phyloP scores from a whole-genome alignment of 2,113 vertebrate species.

The Cottus gobio region DNA sequence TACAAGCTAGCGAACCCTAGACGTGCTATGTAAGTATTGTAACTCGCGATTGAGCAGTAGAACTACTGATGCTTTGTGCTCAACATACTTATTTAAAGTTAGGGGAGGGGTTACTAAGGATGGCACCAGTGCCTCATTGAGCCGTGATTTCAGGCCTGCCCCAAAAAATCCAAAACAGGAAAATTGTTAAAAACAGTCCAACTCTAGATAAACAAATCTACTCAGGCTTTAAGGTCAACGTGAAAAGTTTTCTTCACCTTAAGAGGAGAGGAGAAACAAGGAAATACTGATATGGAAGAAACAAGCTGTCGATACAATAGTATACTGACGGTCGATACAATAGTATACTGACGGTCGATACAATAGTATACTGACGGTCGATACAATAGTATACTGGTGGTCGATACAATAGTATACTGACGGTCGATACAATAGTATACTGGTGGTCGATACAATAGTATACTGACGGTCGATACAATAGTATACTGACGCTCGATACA shows the following conservation, averaged over 20 bases:
- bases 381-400: too few relatives aligned
- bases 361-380: too few relatives aligned
- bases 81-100: not conserved
- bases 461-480: too few relatives aligned
- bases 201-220: not conserved
- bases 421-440: too few relatives aligned
- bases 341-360: too few relatives aligned
- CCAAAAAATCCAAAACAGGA: not conserved
- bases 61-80: not conserved
- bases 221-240: not conserved
- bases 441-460: too few relatives aligned
- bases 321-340: too few relatives aligned
- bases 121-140: not conserved
- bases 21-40: not conserved
- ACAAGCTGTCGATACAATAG: conserved; percentile 34
- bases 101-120: not conserved
- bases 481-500: too few relatives aligned
- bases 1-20: not conserved
- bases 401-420: too few relatives aligned
- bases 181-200: too few relatives aligned
- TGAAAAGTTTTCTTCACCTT: conserved; percentile 1
- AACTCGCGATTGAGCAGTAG: not conserved
- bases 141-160: not conserved
- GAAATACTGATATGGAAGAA: conserved; percentile 15
- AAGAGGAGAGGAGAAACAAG: not conserved